Conservation (phyloP, 2,797 vertebrate genomes). For the Urocyon cinereoargenteus region DNA sequence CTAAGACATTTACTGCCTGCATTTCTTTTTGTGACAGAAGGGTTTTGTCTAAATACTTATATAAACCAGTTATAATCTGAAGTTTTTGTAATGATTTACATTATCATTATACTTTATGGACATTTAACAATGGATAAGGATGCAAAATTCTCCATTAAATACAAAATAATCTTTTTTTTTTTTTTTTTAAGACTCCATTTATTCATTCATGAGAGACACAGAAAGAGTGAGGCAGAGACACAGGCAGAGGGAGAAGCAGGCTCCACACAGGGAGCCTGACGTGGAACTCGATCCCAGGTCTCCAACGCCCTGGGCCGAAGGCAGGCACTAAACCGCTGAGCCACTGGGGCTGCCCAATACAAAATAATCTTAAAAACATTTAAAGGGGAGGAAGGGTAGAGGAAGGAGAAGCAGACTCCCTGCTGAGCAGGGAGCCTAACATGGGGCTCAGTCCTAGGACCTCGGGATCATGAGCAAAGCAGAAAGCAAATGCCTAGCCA, state of each 20-base stretch:
- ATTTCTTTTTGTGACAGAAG: background rate
- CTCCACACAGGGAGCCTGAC: no score
- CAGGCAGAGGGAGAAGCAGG: no score
- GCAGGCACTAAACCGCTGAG: no score
- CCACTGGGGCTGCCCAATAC: background rate
- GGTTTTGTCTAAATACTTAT: slow-evolving; percentile 5
- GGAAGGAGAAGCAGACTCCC: background rate
- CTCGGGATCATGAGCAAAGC: background rate
- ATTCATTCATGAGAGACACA: no score
- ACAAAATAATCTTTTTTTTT: background rate
- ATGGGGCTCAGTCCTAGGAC: background rate
- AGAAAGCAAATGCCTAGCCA: background rate
- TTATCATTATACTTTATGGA: background rate
- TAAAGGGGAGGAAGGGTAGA: background rate
- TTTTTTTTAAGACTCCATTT: no score
- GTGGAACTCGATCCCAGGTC: no score
- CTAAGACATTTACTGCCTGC: background rate
- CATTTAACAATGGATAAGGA: slow-evolving; percentile 21
- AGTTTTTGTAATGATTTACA: slow-evolving; percentile 38
- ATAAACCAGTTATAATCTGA: slow-evolving; percentile 15
- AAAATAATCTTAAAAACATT: background rate
- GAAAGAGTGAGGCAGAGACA: no score
- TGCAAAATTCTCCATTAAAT: slow-evolving; percentile 10
- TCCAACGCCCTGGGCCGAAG: no score
- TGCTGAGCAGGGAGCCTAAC: background rate